Percentiles rank a stretch among this genome's conserved stretches.
phyloP scores from a whole-genome alignment of 92 coral and sea anemone genomes.

The Epizoanthus rinbou region DNA sequence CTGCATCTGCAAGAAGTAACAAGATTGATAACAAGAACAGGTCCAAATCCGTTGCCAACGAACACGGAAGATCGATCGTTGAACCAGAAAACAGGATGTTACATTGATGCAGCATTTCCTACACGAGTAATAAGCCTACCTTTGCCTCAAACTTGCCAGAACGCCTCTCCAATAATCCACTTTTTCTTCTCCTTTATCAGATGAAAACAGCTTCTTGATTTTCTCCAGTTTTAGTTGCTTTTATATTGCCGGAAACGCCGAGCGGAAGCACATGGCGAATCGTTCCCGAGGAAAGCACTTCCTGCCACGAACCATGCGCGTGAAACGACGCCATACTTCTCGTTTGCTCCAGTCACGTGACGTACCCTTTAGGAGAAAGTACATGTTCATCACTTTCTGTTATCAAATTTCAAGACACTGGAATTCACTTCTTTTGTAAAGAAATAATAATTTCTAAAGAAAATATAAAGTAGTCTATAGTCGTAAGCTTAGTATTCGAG shows the following conservation, averaged over 20 bases:
- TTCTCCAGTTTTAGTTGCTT: slow-evolving; percentile 57
- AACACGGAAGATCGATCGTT: slow-evolving; percentile 39
- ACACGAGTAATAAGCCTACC: slow-evolving; percentile 15
- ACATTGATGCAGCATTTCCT: slow-evolving; percentile 9
- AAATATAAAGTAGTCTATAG: too few species aligned
- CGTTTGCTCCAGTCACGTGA: slow-evolving; percentile 62
- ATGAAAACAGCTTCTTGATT: slow-evolving; percentile 29
- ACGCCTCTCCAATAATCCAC: slow-evolving; percentile 16
- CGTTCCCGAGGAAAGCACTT: slow-evolving; percentile 70
- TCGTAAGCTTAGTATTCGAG: not conserved
- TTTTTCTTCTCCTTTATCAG: slow-evolving; percentile 13
- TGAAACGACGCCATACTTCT: slow-evolving; percentile 76
- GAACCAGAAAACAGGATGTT: slow-evolving; percentile 36
- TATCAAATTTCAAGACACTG: not conserved
- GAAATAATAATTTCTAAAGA: not conserved
- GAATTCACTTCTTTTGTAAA: not conserved
- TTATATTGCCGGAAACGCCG: slow-evolving; percentile 81
- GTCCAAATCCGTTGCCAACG: slow-evolving; percentile 41
- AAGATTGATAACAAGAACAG: slow-evolving; percentile 25
- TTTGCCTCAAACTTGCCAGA: slow-evolving; percentile 27
- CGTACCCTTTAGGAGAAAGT: slow-evolving; percentile 2
- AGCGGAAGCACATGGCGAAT: slow-evolving; percentile 97
- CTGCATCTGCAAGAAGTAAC: not conserved
- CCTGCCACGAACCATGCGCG: slow-evolving; percentile 76
- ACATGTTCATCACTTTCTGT: not conserved